Conservation (phyloP, 2,797 vertebrate species). For the Pampus argenteus region DNA sequence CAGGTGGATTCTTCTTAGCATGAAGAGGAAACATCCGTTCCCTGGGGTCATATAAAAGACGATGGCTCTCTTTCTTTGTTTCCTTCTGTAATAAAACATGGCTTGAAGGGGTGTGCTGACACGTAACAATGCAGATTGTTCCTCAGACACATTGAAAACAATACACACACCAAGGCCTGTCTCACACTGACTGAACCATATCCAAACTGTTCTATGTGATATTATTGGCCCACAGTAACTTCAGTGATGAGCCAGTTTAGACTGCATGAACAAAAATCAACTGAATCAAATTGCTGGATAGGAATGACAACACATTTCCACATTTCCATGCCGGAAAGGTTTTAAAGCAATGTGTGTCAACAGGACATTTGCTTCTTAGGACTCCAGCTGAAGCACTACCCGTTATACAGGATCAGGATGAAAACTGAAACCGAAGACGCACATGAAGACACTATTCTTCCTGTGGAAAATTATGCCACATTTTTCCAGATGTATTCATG, state of each 20-base stretch:
- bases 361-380: neutral
- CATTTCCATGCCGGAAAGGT: slow-evolving; percentile 4
- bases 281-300: slow-evolving; percentile 18
- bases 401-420: neutral
- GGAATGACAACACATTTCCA: neutral
- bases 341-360: neutral
- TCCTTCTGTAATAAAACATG: slow-evolving; percentile 41
- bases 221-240: slow-evolving; percentile 20
- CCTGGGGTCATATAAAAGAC: slow-evolving; percentile 50
- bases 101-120: slow-evolving; percentile 24
- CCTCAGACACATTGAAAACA: slow-evolving; percentile 40
- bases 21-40: slow-evolving; percentile 67
- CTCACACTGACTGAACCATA: slow-evolving; percentile 13
- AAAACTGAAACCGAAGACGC: slow-evolving; percentile 25
- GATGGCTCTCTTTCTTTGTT: slow-evolving; percentile 33
- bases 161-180: neutral
- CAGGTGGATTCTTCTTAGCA: slow-evolving; percentile 64
- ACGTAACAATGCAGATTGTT: slow-evolving; percentile 57
- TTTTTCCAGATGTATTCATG: slow-evolving; percentile 1
- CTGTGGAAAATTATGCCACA: slow-evolving; percentile 22
- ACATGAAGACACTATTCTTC: slow-evolving; percentile 7
- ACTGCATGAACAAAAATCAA: neutral
- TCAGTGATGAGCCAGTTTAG: slow-evolving; percentile 6
- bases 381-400: neutral
- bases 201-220: slow-evolving; percentile 24